Base-by-base conservation (phyloP, 2,888 invertebrate species). In the Frankliniella intonsa region DNA sequence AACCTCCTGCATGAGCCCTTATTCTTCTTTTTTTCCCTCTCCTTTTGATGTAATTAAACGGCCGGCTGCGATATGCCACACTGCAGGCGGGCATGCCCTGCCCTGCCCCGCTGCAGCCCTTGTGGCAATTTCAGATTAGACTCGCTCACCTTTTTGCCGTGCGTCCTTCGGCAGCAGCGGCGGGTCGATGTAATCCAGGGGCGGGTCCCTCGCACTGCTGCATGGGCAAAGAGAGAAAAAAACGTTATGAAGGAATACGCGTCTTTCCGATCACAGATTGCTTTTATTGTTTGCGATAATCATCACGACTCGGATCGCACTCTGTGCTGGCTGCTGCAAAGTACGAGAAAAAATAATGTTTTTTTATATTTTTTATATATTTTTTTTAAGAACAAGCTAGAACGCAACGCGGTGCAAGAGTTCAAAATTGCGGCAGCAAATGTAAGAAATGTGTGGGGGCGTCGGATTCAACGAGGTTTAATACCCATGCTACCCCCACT, bases 51-150 rank as follows among this genome's bases (percentile, higher is more conserved):
- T 12, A 76, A 76, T 76, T 76, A 62, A 62, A 62, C 38, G 38
- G 38, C 38, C 5, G 55, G 55, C 55, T 55, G 55, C 55, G 55
- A 38, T 38, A 62, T 62, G 62, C 14, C 14, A 17, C 25, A 9
- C 69, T 22, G 22, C 25, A 25, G 69, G 69, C 69, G 69, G 19
- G 69, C 65, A 17, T 19, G 11, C 19, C 62, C 14, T n/a, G 65
- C 69, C 9, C 55, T 11, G 17, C 55, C 11, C 14, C 11, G 55
- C 14, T 0, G 55, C 14, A 76, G 69, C 69, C 5, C 22, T 76
- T 76, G 62, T 76, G 22, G 69, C 69, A 76, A 76, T 76, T 76
- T 76, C 69, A 25, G 69, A 76, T 76, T 76, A 76, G 69, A 76
- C 69, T 76, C 69, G 69, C 69, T 76, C 69, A 76, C 69, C 69